Base-by-base conservation (phyloP, 2,113 vertebrate genomes). In the Tetrao urogallus region DNA sequence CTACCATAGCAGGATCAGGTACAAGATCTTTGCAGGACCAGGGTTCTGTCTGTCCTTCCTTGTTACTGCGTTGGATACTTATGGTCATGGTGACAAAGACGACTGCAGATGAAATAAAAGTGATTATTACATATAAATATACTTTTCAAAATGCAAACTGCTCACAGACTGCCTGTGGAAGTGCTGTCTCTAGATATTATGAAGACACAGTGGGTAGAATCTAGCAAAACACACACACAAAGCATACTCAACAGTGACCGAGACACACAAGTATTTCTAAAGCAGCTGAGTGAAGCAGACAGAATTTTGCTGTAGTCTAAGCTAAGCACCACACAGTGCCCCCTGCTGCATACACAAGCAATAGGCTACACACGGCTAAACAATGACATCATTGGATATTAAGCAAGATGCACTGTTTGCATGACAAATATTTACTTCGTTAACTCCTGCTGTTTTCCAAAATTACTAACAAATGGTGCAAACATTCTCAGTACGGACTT, bases 371-470 rank as follows among this genome's bases (percentile, higher is more conserved):
- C 80, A 28, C 3, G 45, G 11, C 56, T 52, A 60, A 91, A 54
- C 61, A 50, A 88, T 89, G 43, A 86, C 89, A 88, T 92, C 81
- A 91, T 56, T 60, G 11, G 57, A 50, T 65, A 54, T 8, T 19
- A 80, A 88, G 72, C 66, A 67, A 15, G 0, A 0, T 61, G 48
- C 7, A 48, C 4, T 77, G 57, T 27, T 52, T 3, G 42, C 25
- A 28, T 38, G 50, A 72, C 48, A 89, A 91, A 80, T 77, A 89
- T 57, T 91, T 83, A 90, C 78, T 85, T 67, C 72, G 56, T 73
- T 91, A 89, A 85, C 85, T 79, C 79, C 14, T 34, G 73, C 22
- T 74, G 63, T 72, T 94, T 88, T 74, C 79, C 77, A 66, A 88
- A 94, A 89, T 92, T 77, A 85, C 36, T 56, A 66, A 88, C 54